These are phyloP conservation scores for Danio choprae DNA, from an alignment of 2,797 vertebrate species.

Conservation along the genomic window DNA sequence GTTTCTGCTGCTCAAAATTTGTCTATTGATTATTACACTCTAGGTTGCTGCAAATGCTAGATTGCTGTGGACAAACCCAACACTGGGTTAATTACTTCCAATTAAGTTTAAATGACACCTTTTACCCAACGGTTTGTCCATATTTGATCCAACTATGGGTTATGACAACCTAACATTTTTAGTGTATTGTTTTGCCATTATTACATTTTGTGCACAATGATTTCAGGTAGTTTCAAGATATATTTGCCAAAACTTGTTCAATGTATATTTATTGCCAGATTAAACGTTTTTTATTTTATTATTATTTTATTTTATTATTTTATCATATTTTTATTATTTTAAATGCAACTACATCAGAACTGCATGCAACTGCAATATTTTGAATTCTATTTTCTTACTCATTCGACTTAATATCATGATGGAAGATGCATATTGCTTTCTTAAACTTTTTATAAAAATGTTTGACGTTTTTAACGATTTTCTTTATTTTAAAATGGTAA, in stretches of 20 bases:
- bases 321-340: not conserved
- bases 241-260: not conserved
- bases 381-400: not conserved
- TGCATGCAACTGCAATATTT: not conserved
- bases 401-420: not conserved
- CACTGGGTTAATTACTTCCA: no score
- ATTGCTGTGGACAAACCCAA: no score
- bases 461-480: no score
- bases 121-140: no score
- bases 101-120: no score
- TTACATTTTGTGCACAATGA: not conserved
- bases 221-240: not conserved
- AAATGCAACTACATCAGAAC: not conserved
- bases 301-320: not conserved
- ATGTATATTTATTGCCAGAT: not conserved
- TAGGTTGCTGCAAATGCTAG: no score
- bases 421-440: not conserved
- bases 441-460: no score
- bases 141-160: no score
- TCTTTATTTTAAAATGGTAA: no score
- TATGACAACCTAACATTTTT: no score
- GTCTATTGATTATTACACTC: not conserved
- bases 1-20: not conserved
- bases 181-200: no score
- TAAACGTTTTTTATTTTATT: not conserved